These are phyloP conservation scores for Lasius fuliginosus DNA, from an alignment of 2,888 invertebrate species.

Conservation along the genomic window DNA sequence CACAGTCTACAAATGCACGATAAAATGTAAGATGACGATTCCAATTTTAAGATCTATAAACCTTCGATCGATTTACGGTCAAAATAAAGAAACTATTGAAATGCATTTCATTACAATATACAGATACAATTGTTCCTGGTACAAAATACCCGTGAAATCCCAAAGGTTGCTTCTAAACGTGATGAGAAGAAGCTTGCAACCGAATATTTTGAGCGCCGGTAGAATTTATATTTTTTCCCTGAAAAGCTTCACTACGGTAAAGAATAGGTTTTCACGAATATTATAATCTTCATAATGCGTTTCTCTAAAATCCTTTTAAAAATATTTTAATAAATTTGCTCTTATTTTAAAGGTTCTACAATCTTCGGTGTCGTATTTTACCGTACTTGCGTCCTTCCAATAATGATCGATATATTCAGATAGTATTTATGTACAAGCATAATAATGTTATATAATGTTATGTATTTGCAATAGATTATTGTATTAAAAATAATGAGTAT, in stretches of 20 bases:
- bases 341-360: slow-evolving; percentile 21
- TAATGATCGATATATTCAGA: neutral
- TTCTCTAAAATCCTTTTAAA: neutral
- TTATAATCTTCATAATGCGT: neutral
- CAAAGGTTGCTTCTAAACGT: slow-evolving; percentile 43
- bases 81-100: neutral
- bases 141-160: slow-evolving; percentile 29
- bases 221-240: slow-evolving; percentile 41
- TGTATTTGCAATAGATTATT: neutral
- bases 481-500: neutral
- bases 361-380: slow-evolving; percentile 29
- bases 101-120: neutral
- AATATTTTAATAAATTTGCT: neutral
- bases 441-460: neutral
- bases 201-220: slow-evolving; percentile 25
- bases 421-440: neutral
- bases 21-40: slow-evolving; percentile 39
- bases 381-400: slow-evolving; percentile 15
- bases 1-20: slow-evolving; percentile 24
- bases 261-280: neutral
- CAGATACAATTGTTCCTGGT: slow-evolving; percentile 51
- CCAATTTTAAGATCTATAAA: neutral
- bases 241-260: slow-evolving; percentile 45
- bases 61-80: too few species aligned
- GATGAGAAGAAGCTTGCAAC: slow-evolving; percentile 7